Evolutionary conservation across 2,888 invertebrate genomes (phyloP), one percentile per base, ranked within the genome.

Genomic region (Stramonita haemastoma): DNA sequence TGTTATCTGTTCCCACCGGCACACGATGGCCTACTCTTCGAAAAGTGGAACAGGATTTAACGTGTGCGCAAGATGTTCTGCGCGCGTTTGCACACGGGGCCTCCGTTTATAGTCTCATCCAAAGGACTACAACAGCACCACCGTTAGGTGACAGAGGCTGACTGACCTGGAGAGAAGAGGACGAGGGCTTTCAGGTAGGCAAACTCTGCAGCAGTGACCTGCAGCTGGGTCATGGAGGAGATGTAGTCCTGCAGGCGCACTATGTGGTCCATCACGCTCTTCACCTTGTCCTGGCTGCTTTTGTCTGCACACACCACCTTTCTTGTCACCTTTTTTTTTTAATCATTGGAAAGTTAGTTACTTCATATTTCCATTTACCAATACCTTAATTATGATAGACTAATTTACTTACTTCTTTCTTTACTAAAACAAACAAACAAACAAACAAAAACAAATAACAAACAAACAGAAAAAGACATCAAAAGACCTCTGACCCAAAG

Each of bases 151-250:
- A 32, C n/a, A 32, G 83, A 83, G 84, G 8, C 60, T 32, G 17
- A 56, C 95, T 95, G 95, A 97, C 98, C 98, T 87, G 98, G 97
- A 94, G 98, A 98, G 96, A 98, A 98, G 46, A 99, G 97, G 73
- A 98, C 97, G 77, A 99, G 97, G 1, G 98, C 97, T 94, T 98
- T 97, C 83, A 99, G 97, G 94, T 98, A 98, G 0, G 98, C 98
- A 96, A 98, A 98, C 95, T 99, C 99, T 90, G 97, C 97, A 93
- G 98, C 98, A 93, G 97, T 97, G 60, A 98, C 97, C 90, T 98
- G 97, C 92, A 98, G 96, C 91, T 97, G 96, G 90, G 97, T 97
- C 97, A 98, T 97, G 90, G 97, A 97, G 93, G 97, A 97, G 6
- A 98, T 97, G 96, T 98, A 98, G 95, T 98, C 98, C 96, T 98